Evolutionary conservation across 1,140 invertebrate genomes (phyloP).

Genomic region (Physella acuta): DNA sequence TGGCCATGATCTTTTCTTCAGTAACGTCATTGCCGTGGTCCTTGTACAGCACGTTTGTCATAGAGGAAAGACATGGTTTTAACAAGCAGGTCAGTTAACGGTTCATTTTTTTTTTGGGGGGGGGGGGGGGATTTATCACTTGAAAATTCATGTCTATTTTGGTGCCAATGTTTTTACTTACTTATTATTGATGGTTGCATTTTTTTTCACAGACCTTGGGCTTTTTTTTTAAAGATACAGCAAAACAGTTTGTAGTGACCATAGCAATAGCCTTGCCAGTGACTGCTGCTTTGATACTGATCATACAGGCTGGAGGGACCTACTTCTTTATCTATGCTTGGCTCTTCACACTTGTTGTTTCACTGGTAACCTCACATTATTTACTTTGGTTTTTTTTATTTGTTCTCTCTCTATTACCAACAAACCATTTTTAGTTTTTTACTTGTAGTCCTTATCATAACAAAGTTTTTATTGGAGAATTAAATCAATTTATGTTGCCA

Average conservation of each 20-base stretch:
- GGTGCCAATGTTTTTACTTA: too few species aligned
- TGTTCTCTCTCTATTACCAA: too few species aligned
- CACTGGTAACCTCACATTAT: too few species aligned
- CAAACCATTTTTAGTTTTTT: too few species aligned
- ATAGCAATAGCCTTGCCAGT: slow-evolving; percentile 80
- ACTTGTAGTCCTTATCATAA: too few species aligned
- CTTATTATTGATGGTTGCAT: too few species aligned
- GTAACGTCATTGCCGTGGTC: slow-evolving; percentile 81
- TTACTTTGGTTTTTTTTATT: too few species aligned
- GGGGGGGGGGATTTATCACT: too few species aligned
- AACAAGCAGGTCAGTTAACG: slow-evolving; percentile 78
- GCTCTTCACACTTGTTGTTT: slow-evolving; percentile 78
- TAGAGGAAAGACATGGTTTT: slow-evolving; percentile 97
- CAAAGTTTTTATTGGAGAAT: too few species aligned
- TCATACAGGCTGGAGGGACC: slow-evolving; percentile 76
- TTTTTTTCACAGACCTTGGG: slow-evolving; percentile 72
- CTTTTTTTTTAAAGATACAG: slow-evolving; percentile 93
- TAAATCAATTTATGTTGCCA: too few species aligned
- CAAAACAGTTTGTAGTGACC: slow-evolving; percentile 82
- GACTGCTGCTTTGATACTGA: slow-evolving; percentile 78
- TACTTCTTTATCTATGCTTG: slow-evolving; percentile 96
- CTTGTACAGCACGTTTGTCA: slow-evolving; percentile 88
- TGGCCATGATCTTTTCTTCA: slow-evolving; percentile 72
- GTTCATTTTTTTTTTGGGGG: too few species aligned
- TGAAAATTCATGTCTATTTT: too few species aligned